A percentile compares a stretch with the other conserved stretches of the same genome.
phyloP scores from a whole-genome alignment of 2,113 vertebrate species.

The Oostethus manadensis region DNA sequence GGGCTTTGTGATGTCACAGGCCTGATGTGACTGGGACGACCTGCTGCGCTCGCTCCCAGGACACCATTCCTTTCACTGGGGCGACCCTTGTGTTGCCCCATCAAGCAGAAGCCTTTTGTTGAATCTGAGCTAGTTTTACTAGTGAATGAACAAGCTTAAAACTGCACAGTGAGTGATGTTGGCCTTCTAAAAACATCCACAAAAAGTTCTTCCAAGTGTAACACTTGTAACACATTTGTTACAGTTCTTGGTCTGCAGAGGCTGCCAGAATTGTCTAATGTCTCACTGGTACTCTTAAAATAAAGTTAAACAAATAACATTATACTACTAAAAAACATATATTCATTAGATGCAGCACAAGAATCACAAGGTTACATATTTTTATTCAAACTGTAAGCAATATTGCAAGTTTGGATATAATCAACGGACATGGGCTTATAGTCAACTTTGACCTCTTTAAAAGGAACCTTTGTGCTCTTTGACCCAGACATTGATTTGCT shows the following conservation, averaged over 20 bases:
- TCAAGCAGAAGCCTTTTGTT: slow-evolving; percentile 49
- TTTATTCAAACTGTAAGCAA: slow-evolving; percentile 17
- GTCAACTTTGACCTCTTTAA: slow-evolving; percentile 74
- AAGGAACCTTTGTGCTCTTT: slow-evolving; percentile 77
- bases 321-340: background rate
- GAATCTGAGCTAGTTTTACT: slow-evolving; percentile 37
- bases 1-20: slow-evolving; percentile 69
- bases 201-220: slow-evolving; percentile 2
- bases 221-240: background rate
- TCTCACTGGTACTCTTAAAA: background rate
- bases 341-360: background rate
- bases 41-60: slow-evolving; percentile 50
- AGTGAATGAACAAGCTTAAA: slow-evolving; percentile 24
- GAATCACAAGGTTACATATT: slow-evolving; percentile 9
- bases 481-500: slow-evolving; percentile 79
- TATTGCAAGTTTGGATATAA: slow-evolving; percentile 48
- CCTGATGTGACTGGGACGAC: slow-evolving; percentile 42
- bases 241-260: background rate
- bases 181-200: slow-evolving; percentile 10
- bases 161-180: slow-evolving; percentile 12
- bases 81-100: slow-evolving; percentile 46
- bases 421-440: slow-evolving; percentile 66
- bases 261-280: background rate
- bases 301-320: background rate
- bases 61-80: slow-evolving; percentile 49